phyloP scores from a whole-genome alignment of 53 echinoderm and acorn worm genomes.

The Luidia sarsii region DNA sequence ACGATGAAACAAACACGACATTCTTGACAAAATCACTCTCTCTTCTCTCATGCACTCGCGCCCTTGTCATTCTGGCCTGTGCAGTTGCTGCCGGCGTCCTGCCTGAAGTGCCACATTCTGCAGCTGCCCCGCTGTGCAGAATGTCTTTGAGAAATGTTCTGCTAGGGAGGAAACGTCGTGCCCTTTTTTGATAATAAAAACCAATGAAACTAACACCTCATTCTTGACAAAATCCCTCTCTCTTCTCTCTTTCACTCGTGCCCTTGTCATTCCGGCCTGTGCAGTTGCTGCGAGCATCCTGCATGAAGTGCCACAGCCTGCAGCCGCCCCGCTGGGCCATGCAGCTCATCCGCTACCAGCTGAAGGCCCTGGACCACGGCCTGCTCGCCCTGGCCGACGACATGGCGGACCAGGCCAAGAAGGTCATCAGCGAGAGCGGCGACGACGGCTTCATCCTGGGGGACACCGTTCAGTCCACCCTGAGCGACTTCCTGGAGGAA shows the following conservation, averaged over 20 bases:
- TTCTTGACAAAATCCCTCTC: too few relatives aligned
- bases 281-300: constrained; percentile 85
- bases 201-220: too few relatives aligned
- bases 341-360: constrained; percentile 57
- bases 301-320: constrained; percentile 81
- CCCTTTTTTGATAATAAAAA: too few relatives aligned
- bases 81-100: constrained; percentile 82
- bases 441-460: constrained; percentile 32
- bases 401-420: constrained; percentile 49
- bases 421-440: not conserved
- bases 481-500: constrained; percentile 48
- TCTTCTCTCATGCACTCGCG: too few relatives aligned
- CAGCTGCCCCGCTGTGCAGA: constrained; percentile 65
- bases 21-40: too few relatives aligned
- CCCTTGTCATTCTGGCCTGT: too few relatives aligned
- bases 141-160: too few relatives aligned
- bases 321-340: constrained; percentile 68
- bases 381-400: constrained; percentile 57
- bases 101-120: constrained; percentile 80
- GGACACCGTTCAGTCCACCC: not conserved
- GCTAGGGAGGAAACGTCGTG: too few relatives aligned
- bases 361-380: constrained; percentile 75
- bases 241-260: too few relatives aligned
- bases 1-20: too few relatives aligned
- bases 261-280: too few relatives aligned